Evolutionary conservation across 2,888 invertebrate genomes (phyloP).

Genomic region (Troides helena): DNA sequence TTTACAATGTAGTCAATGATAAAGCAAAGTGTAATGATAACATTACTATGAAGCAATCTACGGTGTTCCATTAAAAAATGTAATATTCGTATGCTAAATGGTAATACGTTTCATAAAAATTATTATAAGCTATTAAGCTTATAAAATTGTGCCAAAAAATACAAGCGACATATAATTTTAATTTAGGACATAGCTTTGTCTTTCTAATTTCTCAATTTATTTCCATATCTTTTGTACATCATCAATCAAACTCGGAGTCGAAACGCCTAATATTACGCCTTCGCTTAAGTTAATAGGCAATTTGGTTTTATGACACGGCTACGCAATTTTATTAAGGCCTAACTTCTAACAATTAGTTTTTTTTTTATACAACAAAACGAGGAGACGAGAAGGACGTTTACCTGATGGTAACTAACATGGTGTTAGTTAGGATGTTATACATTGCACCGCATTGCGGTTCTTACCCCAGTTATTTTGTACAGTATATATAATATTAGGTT

Average conservation of each 20-base stretch:
- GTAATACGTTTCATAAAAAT: not conserved
- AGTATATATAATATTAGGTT: no score
- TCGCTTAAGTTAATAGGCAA: conserved; percentile 27
- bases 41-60: no score
- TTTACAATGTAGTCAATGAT: no score
- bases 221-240: conserved; percentile 8
- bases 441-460: no score
- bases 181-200: conserved; percentile 18
- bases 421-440: no score
- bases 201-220: conserved; percentile 10
- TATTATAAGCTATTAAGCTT: no score
- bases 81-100: not conserved
- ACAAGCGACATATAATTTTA: not conserved
- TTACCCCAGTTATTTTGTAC: no score
- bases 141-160: not conserved
- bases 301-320: conserved; percentile 19
- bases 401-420: no score
- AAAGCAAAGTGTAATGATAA: no score
- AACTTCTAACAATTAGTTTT: conserved; percentile 10
- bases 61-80: no score
- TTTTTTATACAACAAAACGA: no score
- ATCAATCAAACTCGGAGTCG: conserved; percentile 23
- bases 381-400: no score
- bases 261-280: conserved; percentile 22
- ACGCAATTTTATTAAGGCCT: conserved; percentile 18